phyloP scores from a whole-genome alignment of 2,113 vertebrate species.

The Alces alces region DNA sequence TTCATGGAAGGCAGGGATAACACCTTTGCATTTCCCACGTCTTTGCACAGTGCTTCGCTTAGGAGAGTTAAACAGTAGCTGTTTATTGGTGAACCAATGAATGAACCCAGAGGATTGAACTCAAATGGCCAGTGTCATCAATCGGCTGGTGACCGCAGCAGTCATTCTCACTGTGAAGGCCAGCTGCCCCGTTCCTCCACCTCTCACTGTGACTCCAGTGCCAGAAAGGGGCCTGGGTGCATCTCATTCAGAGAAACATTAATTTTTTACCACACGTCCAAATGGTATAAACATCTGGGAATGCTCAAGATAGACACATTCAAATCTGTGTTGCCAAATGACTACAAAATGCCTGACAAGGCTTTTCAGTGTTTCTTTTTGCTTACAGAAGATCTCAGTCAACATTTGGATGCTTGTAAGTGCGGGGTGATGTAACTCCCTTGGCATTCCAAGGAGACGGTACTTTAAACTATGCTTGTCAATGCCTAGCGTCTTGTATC shows the following conservation, averaged over 20 bases:
- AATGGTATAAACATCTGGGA: slow-evolving; percentile 55
- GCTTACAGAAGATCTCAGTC: slow-evolving; percentile 31
- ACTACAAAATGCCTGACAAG: slow-evolving; percentile 15
- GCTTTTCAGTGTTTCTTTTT: slow-evolving; percentile 29
- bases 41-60: background rate
- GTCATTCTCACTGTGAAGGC: background rate
- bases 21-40: background rate
- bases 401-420: slow-evolving; percentile 1
- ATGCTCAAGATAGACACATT: slow-evolving; percentile 41
- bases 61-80: background rate
- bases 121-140: background rate
- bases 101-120: background rate
- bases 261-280: slow-evolving; percentile 14
- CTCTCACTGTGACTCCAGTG: background rate
- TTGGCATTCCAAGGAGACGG: background rate
- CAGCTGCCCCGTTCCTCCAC: background rate
- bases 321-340: background rate
- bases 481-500: background rate
- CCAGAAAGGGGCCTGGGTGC: background rate
- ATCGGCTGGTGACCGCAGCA: background rate
- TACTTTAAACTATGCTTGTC: slow-evolving; percentile 8
- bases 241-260: background rate
- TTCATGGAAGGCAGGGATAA: background rate
- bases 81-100: background rate
- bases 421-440: background rate